These are phyloP conservation scores for Anoplopoma fimbria DNA, from an alignment of 2,113 vertebrate species.

Conservation along the genomic window DNA sequence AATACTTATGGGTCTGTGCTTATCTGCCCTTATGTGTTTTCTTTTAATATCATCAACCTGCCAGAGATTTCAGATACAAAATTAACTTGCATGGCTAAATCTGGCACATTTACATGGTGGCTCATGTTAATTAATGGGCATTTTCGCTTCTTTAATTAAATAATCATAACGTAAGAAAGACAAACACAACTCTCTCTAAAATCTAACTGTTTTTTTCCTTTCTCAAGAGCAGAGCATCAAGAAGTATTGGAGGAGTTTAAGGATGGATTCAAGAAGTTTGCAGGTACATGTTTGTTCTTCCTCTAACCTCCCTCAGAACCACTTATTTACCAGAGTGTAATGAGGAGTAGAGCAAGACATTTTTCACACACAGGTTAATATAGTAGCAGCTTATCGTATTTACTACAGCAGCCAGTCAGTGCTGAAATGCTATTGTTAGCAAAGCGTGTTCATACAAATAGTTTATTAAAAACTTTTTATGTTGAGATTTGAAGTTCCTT, in stretches of 20 bases:
- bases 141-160: background rate
- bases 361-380: too few relatives aligned
- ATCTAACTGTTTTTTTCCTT: background rate
- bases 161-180: background rate
- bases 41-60: background rate
- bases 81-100: background rate
- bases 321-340: background rate
- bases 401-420: background rate
- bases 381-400: background rate
- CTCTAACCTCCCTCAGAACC: rapidly evolving
- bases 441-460: background rate
- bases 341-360: background rate
- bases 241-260: slow-evolving; percentile 95
- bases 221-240: slow-evolving; percentile 90
- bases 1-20: background rate
- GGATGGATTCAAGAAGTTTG: slow-evolving; percentile 91
- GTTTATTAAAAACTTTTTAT: background rate
- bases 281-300: slow-evolving; percentile 83
- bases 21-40: background rate
- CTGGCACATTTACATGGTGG: background rate
- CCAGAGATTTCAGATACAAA: background rate
- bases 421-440: background rate
- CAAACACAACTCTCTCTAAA: background rate
- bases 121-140: background rate
- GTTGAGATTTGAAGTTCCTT: background rate